Evolutionary conservation across 2,113 vertebrate species (phyloP), one percentile per base, ranked within the genome.

Genomic region (Phylloscopus trochilus): DNA sequence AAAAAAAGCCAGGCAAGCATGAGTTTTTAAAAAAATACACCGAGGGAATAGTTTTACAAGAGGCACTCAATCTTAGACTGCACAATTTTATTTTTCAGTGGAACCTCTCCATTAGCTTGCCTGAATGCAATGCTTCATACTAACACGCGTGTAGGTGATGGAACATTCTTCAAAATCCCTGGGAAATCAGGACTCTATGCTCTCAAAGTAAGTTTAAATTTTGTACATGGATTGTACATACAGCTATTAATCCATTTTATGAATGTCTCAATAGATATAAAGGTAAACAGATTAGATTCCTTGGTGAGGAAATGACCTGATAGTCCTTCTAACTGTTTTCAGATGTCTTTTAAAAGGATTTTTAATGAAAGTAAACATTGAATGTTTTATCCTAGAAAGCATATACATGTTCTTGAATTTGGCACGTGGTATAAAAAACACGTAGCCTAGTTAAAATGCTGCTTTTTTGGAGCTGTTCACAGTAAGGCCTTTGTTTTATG

Each of bases 101-200:
- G 98, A 96, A 98, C 98, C 84, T 98, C 98, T 98, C 98, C 98
- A 91, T 98, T 98, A 98, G 98, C 98, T 97, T 98, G 98, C 97
- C 97, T 98, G 97, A 98, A 98, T 98, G 98, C 98, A 93, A 98
- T 98, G 98, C 98, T 98, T 97, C 98, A 98, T 94, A 98, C 98
- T 97, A 98, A 98, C 96, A 98, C 98, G 94, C 98, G 98, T 89
- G 97, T 98, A 97, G 98, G 98, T 96, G 98, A 98, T 98, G 98
- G 98, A 96, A 98, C 98, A 66, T 98, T 98, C 98, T 98, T 98
- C 98, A 98, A 98, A 98, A 98, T 98, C 95, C 98, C 98, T 94
- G 98, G 98, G 78, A 98, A 98, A 95, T 98, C 98, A 30, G 98
- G 98, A 98, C 98, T 98, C 78, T 98, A 98, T 76, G 98, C 98